These are phyloP conservation scores for Anolis apletophallus DNA, from an alignment of 2,797 vertebrate species.

Conservation along the genomic window DNA sequence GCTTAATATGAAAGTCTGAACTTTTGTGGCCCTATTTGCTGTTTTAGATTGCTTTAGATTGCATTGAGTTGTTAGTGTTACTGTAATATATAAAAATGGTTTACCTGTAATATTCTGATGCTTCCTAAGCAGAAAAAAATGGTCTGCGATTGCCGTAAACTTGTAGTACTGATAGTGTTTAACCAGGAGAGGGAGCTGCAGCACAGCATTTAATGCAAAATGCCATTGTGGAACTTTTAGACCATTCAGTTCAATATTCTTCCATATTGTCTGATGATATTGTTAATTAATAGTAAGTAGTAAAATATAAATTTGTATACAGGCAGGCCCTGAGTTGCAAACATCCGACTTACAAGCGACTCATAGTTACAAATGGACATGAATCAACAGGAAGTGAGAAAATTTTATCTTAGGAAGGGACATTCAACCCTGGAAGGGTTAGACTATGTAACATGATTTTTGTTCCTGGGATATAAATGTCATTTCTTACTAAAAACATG, in stretches of 20 bases:
- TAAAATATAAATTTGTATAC: background rate
- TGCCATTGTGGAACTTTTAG: background rate
- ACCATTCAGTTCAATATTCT: background rate
- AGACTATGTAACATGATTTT: too few species aligned
- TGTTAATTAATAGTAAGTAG: background rate
- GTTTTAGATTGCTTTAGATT: background rate
- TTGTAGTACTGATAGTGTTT: background rate
- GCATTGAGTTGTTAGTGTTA: background rate
- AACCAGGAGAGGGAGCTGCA: conserved; percentile 72
- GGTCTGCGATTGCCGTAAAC: background rate
- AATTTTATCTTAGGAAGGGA: too few species aligned
- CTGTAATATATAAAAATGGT: background rate
- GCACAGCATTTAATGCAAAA: conserved; percentile 30
- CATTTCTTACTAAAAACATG: too few species aligned
- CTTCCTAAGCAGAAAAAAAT: background rate
- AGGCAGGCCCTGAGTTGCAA: too few species aligned
- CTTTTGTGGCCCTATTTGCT: background rate
- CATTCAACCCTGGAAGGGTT: too few species aligned
- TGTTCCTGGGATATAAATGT: too few species aligned
- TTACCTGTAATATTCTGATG: background rate
- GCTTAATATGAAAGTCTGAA: background rate
- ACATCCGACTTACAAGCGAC: too few species aligned
- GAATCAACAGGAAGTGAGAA: too few species aligned
- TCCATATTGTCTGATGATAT: background rate
- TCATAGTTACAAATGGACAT: too few species aligned